Percentiles rank a stretch among this genome's conserved stretches.
These are phyloP conservation scores for Oscheius sp. DNA, from an alignment of 1,140 invertebrate species.

Conservation along the genomic window DNA sequence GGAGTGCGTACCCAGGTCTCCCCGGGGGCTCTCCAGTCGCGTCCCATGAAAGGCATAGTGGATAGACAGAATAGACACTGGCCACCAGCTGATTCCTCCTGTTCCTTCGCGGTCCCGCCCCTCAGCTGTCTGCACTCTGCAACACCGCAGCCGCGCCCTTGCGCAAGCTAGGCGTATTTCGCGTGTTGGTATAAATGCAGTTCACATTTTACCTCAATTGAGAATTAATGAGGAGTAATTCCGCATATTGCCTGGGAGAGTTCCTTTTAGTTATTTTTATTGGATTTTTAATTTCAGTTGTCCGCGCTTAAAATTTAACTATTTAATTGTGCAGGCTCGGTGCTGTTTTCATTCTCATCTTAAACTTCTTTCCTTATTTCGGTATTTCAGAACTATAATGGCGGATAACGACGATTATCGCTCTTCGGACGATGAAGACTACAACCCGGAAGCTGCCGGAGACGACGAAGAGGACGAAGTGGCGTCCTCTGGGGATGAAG, in stretches of 20 bases:
- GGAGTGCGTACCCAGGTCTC: constrained; percentile 96
- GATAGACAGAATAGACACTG: background rate
- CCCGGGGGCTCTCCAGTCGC: constrained; percentile 76
- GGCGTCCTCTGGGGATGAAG: constrained; percentile 10
- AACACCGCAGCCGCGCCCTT: too few relatives aligned
- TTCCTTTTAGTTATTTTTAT: too few relatives aligned
- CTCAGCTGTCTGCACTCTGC: background rate
- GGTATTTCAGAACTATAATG: background rate
- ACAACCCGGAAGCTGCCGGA: background rate
- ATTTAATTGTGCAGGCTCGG: background rate
- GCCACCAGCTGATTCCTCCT: background rate
- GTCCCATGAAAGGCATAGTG: constrained; percentile 80
- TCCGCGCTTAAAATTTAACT: too few relatives aligned
- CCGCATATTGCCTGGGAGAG: too few relatives aligned
- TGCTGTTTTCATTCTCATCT: background rate
- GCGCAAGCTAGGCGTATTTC: too few relatives aligned
- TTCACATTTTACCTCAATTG: too few relatives aligned
- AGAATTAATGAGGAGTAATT: too few relatives aligned
- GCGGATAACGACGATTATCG: constrained; percentile 18
- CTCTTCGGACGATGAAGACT: constrained; percentile 25
- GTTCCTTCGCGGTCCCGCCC: background rate
- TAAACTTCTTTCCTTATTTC: background rate
- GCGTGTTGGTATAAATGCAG: too few relatives aligned
- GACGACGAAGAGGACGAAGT: constrained; percentile 14
- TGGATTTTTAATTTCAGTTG: too few relatives aligned